Conservation (phyloP, 2,888 invertebrate species). For the Tolmerus cingulatus region DNA sequence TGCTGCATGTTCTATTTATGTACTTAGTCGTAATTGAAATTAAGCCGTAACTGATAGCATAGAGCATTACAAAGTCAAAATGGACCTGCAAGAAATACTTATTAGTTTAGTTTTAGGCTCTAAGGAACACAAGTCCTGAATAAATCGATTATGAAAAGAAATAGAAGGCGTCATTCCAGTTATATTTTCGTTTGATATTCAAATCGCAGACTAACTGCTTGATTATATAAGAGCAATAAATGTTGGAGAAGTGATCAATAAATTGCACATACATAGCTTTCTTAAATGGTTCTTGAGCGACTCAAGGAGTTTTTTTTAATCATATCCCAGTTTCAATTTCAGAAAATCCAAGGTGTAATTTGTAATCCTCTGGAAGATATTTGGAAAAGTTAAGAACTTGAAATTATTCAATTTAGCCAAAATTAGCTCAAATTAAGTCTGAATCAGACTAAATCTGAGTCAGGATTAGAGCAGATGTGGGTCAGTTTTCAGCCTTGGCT, state of each 20-base stretch:
- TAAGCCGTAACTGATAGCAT: slow-evolving; percentile 9
- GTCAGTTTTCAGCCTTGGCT: no score
- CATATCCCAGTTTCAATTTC: neutral
- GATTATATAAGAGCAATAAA: slow-evolving; percentile 26
- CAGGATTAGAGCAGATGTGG: no score
- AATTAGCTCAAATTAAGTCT: no score
- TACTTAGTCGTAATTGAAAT: slow-evolving; percentile 42
- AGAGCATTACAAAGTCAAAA: slow-evolving; percentile 29
- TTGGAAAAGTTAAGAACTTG: no score
- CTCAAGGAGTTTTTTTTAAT: neutral
- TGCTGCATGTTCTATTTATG: slow-evolving; percentile 47
- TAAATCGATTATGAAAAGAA: slow-evolving; percentile 22
- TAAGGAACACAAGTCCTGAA: slow-evolving; percentile 19
- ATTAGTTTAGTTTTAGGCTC: slow-evolving; percentile 14
- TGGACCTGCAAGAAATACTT: slow-evolving; percentile 40
- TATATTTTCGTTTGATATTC: slow-evolving; percentile 34
- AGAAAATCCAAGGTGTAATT: neutral
- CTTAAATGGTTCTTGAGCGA: slow-evolving; percentile 10
- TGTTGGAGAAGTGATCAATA: slow-evolving; percentile 24
- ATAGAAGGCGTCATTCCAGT: neutral
- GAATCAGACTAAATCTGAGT: no score
- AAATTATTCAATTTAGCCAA: no score
- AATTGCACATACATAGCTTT: slow-evolving; percentile 31
- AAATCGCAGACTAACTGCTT: slow-evolving; percentile 29
- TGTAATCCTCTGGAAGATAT: no score